phyloP scores from a whole-genome alignment of 2,888 invertebrate species.

The Muschampia staudingeri region DNA sequence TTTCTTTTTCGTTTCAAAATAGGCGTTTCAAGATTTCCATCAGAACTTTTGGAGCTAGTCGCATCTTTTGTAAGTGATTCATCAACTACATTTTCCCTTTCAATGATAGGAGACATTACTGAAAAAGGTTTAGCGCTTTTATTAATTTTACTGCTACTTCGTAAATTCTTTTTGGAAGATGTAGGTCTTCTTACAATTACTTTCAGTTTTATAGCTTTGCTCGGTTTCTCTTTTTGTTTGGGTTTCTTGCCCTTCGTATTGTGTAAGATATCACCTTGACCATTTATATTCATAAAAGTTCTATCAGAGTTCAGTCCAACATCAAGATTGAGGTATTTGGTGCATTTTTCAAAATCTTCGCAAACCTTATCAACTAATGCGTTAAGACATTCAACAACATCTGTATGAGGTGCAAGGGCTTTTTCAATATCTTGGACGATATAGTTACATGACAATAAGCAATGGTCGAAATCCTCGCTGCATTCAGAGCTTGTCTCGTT shows the following conservation, averaged over 20 bases:
- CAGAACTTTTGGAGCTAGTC: constrained; percentile 33
- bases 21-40: constrained; percentile 55
- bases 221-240: constrained; percentile 39
- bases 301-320: not conserved
- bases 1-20: constrained; percentile 78
- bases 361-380: constrained; percentile 81
- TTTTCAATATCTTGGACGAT: constrained; percentile 61
- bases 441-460: constrained; percentile 21
- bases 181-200: constrained; percentile 67
- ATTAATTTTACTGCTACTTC: constrained; percentile 67
- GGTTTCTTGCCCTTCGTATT: not conserved
- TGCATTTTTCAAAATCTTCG: constrained; percentile 75
- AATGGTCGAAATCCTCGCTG: constrained; percentile 74
- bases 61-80: constrained; percentile 47
- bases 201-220: constrained; percentile 70
- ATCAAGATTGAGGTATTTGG: constrained; percentile 69
- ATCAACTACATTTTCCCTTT: constrained; percentile 42
- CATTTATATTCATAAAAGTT: not conserved
- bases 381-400: constrained; percentile 79
- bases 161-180: constrained; percentile 56
- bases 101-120: constrained; percentile 75
- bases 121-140: constrained; percentile 56
- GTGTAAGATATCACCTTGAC: not conserved
- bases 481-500: constrained; percentile 79
- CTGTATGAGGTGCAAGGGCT: constrained; percentile 67